Conservation (phyloP, 1,140 invertebrate genomes). For the Pantala flavescens region DNA sequence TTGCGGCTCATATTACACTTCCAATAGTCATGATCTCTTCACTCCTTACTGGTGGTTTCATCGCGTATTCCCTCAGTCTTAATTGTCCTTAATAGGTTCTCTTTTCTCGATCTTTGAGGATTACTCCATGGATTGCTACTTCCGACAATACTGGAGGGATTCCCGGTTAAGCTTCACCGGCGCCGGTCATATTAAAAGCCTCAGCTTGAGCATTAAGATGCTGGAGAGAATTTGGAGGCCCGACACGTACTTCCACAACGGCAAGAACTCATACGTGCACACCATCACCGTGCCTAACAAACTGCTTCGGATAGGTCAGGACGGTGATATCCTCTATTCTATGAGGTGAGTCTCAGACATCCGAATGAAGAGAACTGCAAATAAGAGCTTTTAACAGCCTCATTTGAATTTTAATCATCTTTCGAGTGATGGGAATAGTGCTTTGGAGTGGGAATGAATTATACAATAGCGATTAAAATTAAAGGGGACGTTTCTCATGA, state of each 20-base stretch:
- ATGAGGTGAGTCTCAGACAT: conserved; percentile 57
- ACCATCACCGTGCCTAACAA: conserved; percentile 94
- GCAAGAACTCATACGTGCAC: conserved; percentile 87
- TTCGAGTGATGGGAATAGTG: too few relatives aligned
- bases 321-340: conserved; percentile 88
- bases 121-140: conserved; percentile 96
- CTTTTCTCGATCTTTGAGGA: conserved; percentile 44
- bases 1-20: too few relatives aligned
- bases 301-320: conserved; percentile 72
- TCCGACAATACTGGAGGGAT: conserved; percentile 82
- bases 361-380: not conserved
- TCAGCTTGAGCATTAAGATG: conserved; percentile 83
- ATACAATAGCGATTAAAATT: too few relatives aligned
- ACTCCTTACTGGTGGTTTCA: too few relatives aligned
- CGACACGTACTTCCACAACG: conserved; percentile 89
- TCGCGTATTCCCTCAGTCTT: too few relatives aligned
- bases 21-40: too few relatives aligned
- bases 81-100: too few relatives aligned
- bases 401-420: too few relatives aligned
- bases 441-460: too few relatives aligned
- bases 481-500: too few relatives aligned
- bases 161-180: conserved; percentile 69
- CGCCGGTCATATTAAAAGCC: conserved; percentile 66
- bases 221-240: conserved; percentile 89
- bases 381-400: not conserved